Evolutionary conservation across 2,888 invertebrate genomes (phyloP).

Genomic region (Mythimna pallens): DNA sequence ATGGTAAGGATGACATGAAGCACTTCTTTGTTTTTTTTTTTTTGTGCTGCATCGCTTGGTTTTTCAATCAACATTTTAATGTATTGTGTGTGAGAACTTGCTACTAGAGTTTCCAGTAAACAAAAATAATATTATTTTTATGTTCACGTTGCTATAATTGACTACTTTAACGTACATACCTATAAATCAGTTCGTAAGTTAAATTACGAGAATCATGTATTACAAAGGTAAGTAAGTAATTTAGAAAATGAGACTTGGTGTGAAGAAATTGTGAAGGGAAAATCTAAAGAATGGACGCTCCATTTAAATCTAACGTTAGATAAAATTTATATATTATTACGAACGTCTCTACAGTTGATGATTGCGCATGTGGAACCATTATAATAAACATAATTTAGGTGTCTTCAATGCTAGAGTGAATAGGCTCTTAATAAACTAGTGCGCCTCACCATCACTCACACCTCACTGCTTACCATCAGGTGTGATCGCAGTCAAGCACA

Average conservation of each 20-base stretch:
- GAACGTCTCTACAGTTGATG: not conserved
- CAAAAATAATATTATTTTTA: not conserved
- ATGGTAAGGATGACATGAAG: conserved; percentile 26
- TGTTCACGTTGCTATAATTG: not conserved
- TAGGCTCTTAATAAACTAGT: too few species aligned
- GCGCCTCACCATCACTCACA: too few species aligned
- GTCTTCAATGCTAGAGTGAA: too few species aligned
- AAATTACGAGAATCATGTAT: not conserved
- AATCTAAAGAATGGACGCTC: not conserved
- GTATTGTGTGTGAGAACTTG: conserved; percentile 27
- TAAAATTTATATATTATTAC: not conserved
- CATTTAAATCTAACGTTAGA: not conserved
- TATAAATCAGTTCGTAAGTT: not conserved
- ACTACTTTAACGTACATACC: not conserved
- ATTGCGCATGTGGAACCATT: not conserved
- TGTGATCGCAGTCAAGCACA: too few species aligned
- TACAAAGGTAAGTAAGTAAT: too few species aligned
- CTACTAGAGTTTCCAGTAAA: conserved; percentile 24
- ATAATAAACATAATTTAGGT: too few species aligned
- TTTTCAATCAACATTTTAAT: conserved; percentile 47
- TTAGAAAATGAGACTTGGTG: too few species aligned
- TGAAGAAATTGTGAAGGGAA: not conserved
- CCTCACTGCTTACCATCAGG: too few species aligned
- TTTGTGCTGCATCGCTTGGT: conserved; percentile 26
- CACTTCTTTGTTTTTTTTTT: conserved; percentile 20